These are phyloP conservation scores for Bolborhynchus lineola DNA, from an alignment of 2,113 vertebrate species.

Conservation along the genomic window DNA sequence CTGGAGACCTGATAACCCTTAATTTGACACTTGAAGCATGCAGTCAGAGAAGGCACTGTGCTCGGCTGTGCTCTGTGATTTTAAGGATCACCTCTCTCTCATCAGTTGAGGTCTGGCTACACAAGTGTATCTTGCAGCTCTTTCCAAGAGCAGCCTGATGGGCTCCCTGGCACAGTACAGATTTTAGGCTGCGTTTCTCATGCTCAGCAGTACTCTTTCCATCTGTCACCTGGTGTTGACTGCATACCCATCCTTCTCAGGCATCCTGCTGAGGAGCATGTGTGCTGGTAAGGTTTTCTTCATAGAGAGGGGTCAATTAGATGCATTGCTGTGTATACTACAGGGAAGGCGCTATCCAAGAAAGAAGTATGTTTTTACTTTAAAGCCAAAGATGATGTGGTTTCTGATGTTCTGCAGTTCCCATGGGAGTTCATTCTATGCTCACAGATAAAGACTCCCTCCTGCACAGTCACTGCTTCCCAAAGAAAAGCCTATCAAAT, in stretches of 20 bases:
- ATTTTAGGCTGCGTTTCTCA: neutral
- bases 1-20: neutral
- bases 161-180: rapidly evolving
- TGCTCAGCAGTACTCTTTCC: neutral
- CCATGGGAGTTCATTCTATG: neutral
- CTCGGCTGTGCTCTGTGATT: neutral
- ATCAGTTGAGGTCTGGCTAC: neutral
- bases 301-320: neutral
- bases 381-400: neutral
- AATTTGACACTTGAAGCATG: neutral
- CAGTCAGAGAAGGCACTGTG: neutral
- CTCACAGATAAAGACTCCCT: neutral
- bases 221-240: neutral
- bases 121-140: rapidly evolving
- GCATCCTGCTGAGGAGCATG: neutral
- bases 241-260: neutral
- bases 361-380: neutral
- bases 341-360: neutral
- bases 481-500: neutral
- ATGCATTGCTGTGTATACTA: neutral
- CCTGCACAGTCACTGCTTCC: neutral
- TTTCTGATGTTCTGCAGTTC: neutral
- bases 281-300: neutral
- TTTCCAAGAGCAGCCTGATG: neutral
- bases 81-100: neutral